Evolutionary conservation across 2,888 invertebrate genomes (phyloP), one percentile per base, ranked within the genome.

Genomic region (Drosophila rubida): DNA sequence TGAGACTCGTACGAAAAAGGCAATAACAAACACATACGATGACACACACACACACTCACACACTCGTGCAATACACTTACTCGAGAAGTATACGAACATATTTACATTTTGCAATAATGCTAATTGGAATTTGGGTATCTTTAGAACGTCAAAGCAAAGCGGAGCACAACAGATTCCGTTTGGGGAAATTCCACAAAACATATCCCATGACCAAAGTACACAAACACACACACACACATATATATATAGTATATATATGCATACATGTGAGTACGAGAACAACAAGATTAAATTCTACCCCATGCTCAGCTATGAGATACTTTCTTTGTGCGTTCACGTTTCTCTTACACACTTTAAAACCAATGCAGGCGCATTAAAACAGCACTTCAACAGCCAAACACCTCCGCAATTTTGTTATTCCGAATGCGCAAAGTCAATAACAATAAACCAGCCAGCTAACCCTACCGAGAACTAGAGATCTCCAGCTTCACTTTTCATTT

Each of bases 1-100:
- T 81, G 66, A 69, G 63, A 69, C 79, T 68, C 54, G 30, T 69
- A 55, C 60, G 72, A 63, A 80, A 69, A 72, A 57, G 51, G 64
- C 62, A 75, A 80, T 79, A 69, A 62, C 46, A 72, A 72, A 50
- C 22, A 58, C 11, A 32, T 23, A 49, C n/a, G 30, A n/a, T n/a
- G 11, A 11, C 30, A 32, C n/a, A 7, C 6, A 32, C n/a, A 32
- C 8, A 2, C 27, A 27, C n/a, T 8, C 27, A 3, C 14, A 39
- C 19, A 11, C 16, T 19, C 22, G 32, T 11, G 9, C 13, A 11
- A 11, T 3, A 35, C 6, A 13, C 25, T 37, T 19, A 4, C 7
- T 46, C 9, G 13, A 13, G n/a, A 30, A 55, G 70, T 49, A 66
- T 75, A 74, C 66, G 75, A 74, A 66, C 75, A 70, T 62, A 74